phyloP scores from a whole-genome alignment of 2,113 vertebrate species.

The Pedionomus torquatus region DNA sequence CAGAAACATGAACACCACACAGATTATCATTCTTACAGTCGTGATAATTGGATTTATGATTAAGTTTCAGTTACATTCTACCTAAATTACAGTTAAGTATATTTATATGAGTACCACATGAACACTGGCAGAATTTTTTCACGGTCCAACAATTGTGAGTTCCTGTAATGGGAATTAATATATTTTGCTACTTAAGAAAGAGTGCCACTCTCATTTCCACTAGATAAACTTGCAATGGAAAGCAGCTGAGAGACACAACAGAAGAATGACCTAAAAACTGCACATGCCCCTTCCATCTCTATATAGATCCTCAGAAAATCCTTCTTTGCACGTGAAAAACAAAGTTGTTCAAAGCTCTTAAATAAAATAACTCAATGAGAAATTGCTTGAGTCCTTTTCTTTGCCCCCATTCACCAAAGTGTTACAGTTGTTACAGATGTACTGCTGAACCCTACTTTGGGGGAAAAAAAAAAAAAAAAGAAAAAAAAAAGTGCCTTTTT shows the following conservation, averaged over 20 bases:
- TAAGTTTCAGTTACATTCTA: not conserved
- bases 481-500: not conserved
- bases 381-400: not conserved
- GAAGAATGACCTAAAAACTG: not conserved
- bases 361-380: not conserved
- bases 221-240: not conserved
- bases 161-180: not conserved
- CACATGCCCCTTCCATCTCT: rapidly evolving
- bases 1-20: not conserved
- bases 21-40: not conserved
- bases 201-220: not conserved
- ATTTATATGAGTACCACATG: not conserved
- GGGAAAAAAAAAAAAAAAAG: not conserved
- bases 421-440: not conserved
- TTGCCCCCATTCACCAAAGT: not conserved
- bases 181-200: not conserved
- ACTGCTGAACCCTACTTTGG: not conserved
- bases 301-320: not conserved
- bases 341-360: not conserved
- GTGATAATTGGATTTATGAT: not conserved
- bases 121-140: not conserved
- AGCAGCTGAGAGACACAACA: not conserved
- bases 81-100: not conserved
- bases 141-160: not conserved
- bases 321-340: not conserved